phyloP scores from a whole-genome alignment of 2,797 vertebrate species.

The Coranthus polyacanthus region DNA sequence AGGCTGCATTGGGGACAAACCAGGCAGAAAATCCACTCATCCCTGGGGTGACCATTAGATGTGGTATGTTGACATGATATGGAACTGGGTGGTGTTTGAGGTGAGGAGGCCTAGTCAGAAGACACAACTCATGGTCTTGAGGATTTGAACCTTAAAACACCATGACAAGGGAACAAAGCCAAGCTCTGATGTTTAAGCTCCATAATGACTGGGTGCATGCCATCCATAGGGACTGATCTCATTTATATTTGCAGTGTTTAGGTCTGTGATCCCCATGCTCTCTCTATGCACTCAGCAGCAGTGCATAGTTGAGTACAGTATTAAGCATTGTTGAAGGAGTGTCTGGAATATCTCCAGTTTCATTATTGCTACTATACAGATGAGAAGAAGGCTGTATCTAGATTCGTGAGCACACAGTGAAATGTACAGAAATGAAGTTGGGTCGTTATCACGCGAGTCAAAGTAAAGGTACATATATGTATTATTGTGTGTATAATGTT shows the following conservation, averaged over 20 bases:
- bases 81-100: slow-evolving; percentile 52
- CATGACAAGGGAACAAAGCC: slow-evolving; percentile 70
- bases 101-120: slow-evolving; percentile 57
- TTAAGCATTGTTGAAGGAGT: slow-evolving; percentile 57
- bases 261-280: slow-evolving; percentile 44
- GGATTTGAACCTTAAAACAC: slow-evolving; percentile 68
- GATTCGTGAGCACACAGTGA: slow-evolving; percentile 38
- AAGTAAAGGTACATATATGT: slow-evolving; percentile 26
- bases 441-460: slow-evolving; percentile 54
- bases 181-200: slow-evolving; percentile 57
- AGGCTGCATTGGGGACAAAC: slow-evolving; percentile 75
- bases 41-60: slow-evolving; percentile 72
- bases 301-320: slow-evolving; percentile 50
- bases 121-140: slow-evolving; percentile 47
- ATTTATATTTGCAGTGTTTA: slow-evolving; percentile 61
- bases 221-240: slow-evolving; percentile 66
- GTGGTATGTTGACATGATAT: slow-evolving; percentile 61
- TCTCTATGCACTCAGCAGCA: slow-evolving; percentile 1
- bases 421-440: slow-evolving; percentile 17
- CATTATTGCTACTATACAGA: slow-evolving; percentile 39
- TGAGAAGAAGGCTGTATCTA: slow-evolving; percentile 44
- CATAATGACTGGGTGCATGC: slow-evolving; percentile 65
- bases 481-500: slow-evolving; percentile 50
- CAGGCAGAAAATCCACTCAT: slow-evolving; percentile 85
- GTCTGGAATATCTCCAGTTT: slow-evolving; percentile 59